Conservation (phyloP, 2,113 vertebrate genomes). For the Gobiocypris rarus region DNA sequence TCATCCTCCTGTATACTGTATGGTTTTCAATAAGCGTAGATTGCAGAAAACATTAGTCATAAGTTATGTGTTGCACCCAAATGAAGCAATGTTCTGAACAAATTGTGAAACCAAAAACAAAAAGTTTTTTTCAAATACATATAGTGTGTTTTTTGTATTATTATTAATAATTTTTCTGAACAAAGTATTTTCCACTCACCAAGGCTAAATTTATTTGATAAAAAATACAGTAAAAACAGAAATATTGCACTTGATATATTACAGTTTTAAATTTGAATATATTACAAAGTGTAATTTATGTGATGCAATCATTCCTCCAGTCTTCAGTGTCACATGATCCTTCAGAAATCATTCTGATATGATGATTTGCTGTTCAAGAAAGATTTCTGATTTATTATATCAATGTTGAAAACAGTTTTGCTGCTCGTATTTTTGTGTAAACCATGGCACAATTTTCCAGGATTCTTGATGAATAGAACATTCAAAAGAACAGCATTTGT, state of each 20-base stretch:
- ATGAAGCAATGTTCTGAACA: not conserved
- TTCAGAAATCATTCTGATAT: not conserved
- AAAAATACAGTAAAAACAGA: not conserved
- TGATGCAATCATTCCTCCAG: not conserved
- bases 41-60: slow-evolving; percentile 12
- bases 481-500: too few species aligned
- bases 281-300: not conserved
- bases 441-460: too few species aligned
- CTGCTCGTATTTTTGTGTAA: not conserved
- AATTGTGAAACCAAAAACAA: not conserved
- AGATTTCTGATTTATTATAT: not conserved
- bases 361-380: not conserved
- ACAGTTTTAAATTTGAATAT: not conserved
- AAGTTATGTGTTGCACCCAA: not conserved
- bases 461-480: too few species aligned
- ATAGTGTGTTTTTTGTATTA: too few species aligned
- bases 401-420: not conserved
- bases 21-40: not conserved
- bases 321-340: not conserved
- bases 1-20: slow-evolving; percentile 5
- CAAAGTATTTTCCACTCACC: not conserved
- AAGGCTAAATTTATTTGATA: not conserved
- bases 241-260: too few species aligned
- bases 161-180: not conserved
- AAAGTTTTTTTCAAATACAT: too few species aligned